Conservation (phyloP, 2,888 invertebrate species). For the Tetrapedia diversipes region DNA sequence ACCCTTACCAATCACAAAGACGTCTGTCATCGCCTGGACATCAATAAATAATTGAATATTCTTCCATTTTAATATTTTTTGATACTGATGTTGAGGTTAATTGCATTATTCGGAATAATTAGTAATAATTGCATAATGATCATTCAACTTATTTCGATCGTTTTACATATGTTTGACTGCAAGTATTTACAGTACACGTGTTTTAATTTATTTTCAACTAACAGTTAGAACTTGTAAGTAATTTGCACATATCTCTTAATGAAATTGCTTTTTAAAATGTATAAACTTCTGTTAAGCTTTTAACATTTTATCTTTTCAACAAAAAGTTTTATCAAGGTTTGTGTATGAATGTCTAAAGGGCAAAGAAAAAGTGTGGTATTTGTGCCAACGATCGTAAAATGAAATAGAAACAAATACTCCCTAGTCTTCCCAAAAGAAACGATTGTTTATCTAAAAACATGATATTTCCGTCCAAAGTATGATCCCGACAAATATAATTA, state of each 20-base stretch:
- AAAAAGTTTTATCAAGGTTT: conserved; percentile 28
- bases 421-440: conserved; percentile 52
- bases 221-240: conserved; percentile 38
- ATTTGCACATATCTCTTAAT: conserved; percentile 29
- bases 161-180: conserved; percentile 33
- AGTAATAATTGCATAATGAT: conserved; percentile 31
- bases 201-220: conserved; percentile 59
- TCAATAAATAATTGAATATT: conserved; percentile 68
- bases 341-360: conserved; percentile 19
- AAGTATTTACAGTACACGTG: conserved; percentile 28
- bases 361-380: conserved; percentile 23
- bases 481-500: conserved; percentile 37
- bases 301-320: conserved; percentile 36
- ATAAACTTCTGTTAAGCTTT: conserved; percentile 31
- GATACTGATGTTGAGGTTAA: conserved; percentile 18
- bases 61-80: conserved; percentile 6
- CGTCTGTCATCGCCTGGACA: conserved; percentile 81
- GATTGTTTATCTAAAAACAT: conserved; percentile 22
- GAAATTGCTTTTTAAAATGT: conserved; percentile 20
- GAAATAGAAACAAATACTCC: conserved; percentile 40
- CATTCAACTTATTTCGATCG: conserved; percentile 6
- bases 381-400: conserved; percentile 43
- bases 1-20: conserved; percentile 86
- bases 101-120: conserved; percentile 27
- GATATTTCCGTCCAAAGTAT: conserved; percentile 55